Percentiles rank a stretch among this genome's conserved stretches.
These are phyloP conservation scores for Tenebrio molitor DNA, from an alignment of 1,140 invertebrate species.

Conservation along the genomic window DNA sequence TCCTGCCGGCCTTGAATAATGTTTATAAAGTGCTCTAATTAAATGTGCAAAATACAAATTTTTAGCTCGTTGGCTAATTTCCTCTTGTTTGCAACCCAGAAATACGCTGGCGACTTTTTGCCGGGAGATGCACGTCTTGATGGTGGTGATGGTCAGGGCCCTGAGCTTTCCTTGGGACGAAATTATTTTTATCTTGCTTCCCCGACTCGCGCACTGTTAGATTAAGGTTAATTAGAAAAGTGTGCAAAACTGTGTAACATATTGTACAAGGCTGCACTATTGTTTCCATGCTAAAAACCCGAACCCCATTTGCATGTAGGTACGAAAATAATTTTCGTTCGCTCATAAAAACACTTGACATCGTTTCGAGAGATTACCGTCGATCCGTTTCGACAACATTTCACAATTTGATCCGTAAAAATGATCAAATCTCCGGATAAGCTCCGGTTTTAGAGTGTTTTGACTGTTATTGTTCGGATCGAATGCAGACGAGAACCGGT, in stretches of 20 bases:
- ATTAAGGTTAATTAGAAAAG: slow-evolving; percentile 22
- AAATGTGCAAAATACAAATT: slow-evolving; percentile 28
- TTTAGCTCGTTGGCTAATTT: slow-evolving; percentile 7
- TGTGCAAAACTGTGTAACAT: slow-evolving; percentile 3
- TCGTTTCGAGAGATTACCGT: slow-evolving; percentile 19
- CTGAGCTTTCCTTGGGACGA: slow-evolving; percentile 10
- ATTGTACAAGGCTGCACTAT: slow-evolving; percentile 1
- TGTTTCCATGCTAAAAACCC: slow-evolving; percentile 16
- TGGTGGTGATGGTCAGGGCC: no score
- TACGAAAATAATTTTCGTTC: background rate
- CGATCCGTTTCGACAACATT: slow-evolving; percentile 7
- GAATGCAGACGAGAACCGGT: background rate
- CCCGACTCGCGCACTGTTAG: background rate
- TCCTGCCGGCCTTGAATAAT: slow-evolving; percentile 2
- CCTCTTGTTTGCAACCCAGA: background rate
- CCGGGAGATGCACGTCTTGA: no score
- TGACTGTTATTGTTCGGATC: background rate
- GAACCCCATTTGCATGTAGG: background rate
- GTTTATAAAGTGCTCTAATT: slow-evolving; percentile 26
- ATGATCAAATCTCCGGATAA: slow-evolving; percentile 7
- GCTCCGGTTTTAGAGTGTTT: background rate
- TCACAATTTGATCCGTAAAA: slow-evolving; percentile 21
- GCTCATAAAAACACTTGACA: slow-evolving; percentile 29
- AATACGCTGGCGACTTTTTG: no score
- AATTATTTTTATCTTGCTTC: slow-evolving; percentile 2